phyloP scores from a whole-genome alignment of 2,888 invertebrate genomes.

The Megamerina dolium region DNA sequence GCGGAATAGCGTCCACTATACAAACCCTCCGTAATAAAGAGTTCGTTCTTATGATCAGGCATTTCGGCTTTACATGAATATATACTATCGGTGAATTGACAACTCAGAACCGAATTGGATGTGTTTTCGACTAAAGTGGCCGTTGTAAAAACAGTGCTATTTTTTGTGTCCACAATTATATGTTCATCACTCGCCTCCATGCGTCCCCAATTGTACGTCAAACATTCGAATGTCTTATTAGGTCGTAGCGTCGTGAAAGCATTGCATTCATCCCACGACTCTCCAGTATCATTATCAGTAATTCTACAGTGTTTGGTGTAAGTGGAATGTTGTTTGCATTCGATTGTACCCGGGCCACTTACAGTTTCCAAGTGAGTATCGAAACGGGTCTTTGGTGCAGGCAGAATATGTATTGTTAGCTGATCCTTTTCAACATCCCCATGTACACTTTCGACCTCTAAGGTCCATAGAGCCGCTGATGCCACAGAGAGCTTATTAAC shows the following conservation, averaged over 20 bases:
- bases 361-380: constrained; percentile 22
- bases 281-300: constrained; percentile 19
- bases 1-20: constrained; percentile 28
- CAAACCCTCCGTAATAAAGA: constrained; percentile 28
- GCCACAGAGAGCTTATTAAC: constrained; percentile 21
- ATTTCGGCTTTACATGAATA: constrained; percentile 26
- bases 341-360: constrained; percentile 21
- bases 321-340: constrained; percentile 21
- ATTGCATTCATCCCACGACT: constrained; percentile 26
- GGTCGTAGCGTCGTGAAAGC: constrained; percentile 22
- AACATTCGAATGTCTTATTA: constrained; percentile 28
- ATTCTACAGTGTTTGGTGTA: constrained; percentile 29
- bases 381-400: constrained; percentile 20
- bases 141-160: constrained; percentile 17
- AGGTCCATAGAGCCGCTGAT: constrained; percentile 20
- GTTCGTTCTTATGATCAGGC: constrained; percentile 24
- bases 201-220: constrained; percentile 25
- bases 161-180: constrained; percentile 23
- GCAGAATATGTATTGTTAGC: constrained; percentile 18
- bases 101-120: constrained; percentile 19
- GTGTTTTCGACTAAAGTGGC: constrained; percentile 21
- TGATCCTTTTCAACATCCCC: constrained; percentile 17
- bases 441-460: constrained; percentile 21
- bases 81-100: constrained; percentile 21
- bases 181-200: constrained; percentile 27